These are phyloP conservation scores for Troides aeacus DNA, from an alignment of 2,888 invertebrate genomes.

Conservation along the genomic window DNA sequence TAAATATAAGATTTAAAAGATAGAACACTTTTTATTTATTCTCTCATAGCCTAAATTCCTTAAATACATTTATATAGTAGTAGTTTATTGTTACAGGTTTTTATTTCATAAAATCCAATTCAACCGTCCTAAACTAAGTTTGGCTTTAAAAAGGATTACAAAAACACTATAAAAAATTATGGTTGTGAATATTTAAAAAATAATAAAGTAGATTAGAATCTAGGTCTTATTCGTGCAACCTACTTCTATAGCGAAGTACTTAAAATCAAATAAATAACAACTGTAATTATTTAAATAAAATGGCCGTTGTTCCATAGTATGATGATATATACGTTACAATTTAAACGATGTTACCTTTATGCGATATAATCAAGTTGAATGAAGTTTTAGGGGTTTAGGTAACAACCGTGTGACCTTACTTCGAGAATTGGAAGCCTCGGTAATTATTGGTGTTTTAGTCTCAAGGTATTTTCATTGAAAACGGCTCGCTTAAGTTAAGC, in stretches of 20 bases:
- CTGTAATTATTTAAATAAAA: conserved; percentile 2
- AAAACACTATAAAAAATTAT: no score
- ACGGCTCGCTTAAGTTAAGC: conserved; percentile 44
- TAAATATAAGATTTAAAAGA: no score
- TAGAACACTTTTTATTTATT: no score
- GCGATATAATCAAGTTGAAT: conserved; percentile 7
- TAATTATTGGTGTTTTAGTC: conserved; percentile 35
- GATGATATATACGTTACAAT: not conserved
- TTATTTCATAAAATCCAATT: no score
- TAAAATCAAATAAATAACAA: conserved; percentile 6
- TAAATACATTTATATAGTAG: no score
- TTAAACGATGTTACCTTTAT: conserved; percentile 4
- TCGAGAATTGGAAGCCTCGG: conserved; percentile 8
- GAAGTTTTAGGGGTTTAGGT: conserved; percentile 6
- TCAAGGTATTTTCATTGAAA: conserved; percentile 60
- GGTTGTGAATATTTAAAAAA: no score
- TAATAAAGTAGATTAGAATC: no score
- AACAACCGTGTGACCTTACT: conserved; percentile 10
- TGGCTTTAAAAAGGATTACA: not conserved
- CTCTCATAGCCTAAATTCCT: no score
- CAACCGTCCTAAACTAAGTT: not conserved
- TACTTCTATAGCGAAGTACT: conserved; percentile 5
- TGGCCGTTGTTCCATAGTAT: not conserved
- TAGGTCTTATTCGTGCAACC: conserved; percentile 1
- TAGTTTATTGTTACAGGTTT: no score